A percentile compares a stretch with the other conserved stretches of the same genome.
phyloP scores from a whole-genome alignment of 2,113 vertebrate species.

The Chauna torquata region DNA sequence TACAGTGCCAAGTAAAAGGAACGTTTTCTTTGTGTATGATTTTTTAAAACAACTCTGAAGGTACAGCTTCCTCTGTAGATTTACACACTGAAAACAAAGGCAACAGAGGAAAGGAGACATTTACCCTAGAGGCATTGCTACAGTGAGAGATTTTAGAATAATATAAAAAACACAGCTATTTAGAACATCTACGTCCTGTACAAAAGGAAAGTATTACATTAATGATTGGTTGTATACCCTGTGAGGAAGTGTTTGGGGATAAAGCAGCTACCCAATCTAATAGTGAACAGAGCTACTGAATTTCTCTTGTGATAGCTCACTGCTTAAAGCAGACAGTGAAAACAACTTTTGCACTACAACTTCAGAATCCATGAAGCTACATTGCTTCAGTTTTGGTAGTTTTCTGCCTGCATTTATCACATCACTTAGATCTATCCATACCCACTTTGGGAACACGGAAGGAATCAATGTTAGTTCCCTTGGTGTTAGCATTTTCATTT shows the following conservation, averaged over 20 bases:
- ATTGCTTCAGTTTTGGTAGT: background rate
- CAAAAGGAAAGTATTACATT: background rate
- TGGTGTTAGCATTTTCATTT: background rate
- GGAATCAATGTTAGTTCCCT: background rate
- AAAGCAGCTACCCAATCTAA: conserved; percentile 21
- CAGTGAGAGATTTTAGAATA: background rate
- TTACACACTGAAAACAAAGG: background rate
- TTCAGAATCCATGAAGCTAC: background rate
- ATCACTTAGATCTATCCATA: background rate
- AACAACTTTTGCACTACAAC: background rate
- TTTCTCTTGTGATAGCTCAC: background rate
- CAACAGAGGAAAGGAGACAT: background rate
- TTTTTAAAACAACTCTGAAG: background rate
- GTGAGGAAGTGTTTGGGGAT: background rate
- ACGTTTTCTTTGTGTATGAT: background rate
- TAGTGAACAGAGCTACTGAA: background rate
- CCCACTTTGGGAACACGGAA: background rate
- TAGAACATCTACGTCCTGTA: background rate
- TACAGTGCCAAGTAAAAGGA: background rate
- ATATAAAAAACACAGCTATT: background rate
- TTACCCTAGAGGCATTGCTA: background rate
- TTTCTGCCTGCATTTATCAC: background rate
- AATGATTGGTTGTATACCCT: background rate
- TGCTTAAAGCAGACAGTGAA: background rate
- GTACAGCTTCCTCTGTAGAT: background rate